Evolutionary conservation across 1,140 invertebrate species (phyloP).

Genomic region (Orchestia grillus): DNA sequence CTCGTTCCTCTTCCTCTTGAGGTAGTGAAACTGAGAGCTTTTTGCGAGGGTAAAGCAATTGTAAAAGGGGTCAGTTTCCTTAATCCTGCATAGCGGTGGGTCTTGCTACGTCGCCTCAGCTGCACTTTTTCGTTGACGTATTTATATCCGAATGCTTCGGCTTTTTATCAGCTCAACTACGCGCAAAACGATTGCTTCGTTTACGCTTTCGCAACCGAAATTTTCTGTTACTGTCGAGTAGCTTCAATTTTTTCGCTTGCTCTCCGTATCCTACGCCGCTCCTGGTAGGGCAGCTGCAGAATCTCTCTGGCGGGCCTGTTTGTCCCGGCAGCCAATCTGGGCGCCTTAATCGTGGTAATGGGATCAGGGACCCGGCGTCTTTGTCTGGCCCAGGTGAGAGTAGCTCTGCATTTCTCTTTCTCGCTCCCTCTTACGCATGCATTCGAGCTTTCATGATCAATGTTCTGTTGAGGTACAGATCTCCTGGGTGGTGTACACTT

Average conservation of each 20-base stretch:
- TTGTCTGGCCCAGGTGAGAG: constrained; percentile 34
- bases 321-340: constrained; percentile 53
- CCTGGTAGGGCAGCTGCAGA: background rate
- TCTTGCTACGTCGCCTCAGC: no score
- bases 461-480: background rate
- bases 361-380: constrained; percentile 36
- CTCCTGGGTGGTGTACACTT: background rate
- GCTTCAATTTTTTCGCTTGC: background rate
- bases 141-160: no score
- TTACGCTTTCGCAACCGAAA: background rate
- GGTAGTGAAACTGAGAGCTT: no score
- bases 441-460: background rate
- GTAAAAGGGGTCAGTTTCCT: no score
- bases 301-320: constrained; percentile 9
- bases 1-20: no score
- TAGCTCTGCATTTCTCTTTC: background rate
- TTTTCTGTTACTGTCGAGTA: background rate
- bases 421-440: background rate
- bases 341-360: constrained; percentile 44
- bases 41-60: no score
- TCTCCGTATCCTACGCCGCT: background rate
- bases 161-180: no score
- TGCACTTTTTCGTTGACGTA: no score
- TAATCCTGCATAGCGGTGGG: no score
- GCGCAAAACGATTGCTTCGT: background rate